phyloP scores from a whole-genome alignment of 2,113 vertebrate species.

The Sturnus vulgaris region DNA sequence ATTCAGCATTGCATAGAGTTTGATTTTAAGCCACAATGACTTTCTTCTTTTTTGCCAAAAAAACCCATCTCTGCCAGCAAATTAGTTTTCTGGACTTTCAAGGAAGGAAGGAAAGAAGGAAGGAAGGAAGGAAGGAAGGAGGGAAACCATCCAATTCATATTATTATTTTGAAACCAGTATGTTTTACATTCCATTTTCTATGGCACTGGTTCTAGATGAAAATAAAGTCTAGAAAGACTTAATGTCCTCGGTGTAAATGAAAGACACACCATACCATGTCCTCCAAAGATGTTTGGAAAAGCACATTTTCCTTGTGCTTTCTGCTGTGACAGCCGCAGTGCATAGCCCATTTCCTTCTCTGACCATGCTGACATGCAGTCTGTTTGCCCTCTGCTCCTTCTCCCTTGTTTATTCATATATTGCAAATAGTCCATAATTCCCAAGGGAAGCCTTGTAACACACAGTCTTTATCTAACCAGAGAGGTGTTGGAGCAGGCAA shows the following conservation, averaged over 20 bases:
- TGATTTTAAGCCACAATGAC: background rate
- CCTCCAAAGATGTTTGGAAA: background rate
- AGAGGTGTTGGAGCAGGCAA: background rate
- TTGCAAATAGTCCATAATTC: background rate
- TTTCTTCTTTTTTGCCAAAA: background rate
- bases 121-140: background rate
- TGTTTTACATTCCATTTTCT: background rate
- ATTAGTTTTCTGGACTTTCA: background rate
- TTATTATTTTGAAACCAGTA: background rate
- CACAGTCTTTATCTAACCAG: background rate
- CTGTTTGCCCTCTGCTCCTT: background rate
- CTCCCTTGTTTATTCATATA: background rate
- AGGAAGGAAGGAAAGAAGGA: background rate
- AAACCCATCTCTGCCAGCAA: background rate
- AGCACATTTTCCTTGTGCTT: background rate
- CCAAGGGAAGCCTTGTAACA: background rate
- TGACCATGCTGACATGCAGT: background rate
- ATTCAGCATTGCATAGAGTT: background rate
- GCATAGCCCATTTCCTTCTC: background rate
- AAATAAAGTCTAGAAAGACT: background rate
- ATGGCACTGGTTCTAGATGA: background rate
- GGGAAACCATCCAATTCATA: background rate
- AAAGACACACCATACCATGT: background rate
- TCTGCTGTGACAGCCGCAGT: background rate
- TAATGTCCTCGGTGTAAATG: background rate